phyloP scores from a whole-genome alignment of 2,888 invertebrate genomes.

The Tinea pellionella region DNA sequence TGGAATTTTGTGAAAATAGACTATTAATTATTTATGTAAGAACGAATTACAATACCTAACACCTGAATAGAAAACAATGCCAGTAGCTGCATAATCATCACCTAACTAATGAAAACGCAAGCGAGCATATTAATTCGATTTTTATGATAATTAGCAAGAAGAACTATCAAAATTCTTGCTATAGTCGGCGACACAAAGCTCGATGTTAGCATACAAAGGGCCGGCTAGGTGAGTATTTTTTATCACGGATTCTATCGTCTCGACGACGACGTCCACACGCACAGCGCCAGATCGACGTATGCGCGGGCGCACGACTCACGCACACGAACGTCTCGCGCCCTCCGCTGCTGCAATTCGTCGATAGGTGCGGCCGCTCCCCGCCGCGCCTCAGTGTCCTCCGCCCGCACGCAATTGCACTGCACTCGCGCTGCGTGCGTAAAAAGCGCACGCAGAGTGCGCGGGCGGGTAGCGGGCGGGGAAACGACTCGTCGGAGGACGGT shows the following conservation, averaged over 20 bases:
- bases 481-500: constrained; percentile 32
- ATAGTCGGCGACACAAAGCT: constrained; percentile 43
- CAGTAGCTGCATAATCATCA: constrained; percentile 7
- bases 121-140: constrained; percentile 36
- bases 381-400: constrained; percentile 34
- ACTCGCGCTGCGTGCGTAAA: constrained; percentile 65
- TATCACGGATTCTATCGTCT: constrained; percentile 53
- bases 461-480: constrained; percentile 36
- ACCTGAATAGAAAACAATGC: background rate
- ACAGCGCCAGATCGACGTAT: constrained; percentile 22
- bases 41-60: background rate
- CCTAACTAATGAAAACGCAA: constrained; percentile 28
- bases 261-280: constrained; percentile 24
- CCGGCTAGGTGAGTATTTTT: constrained; percentile 46
- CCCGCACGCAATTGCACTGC: constrained; percentile 59
- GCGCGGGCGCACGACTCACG: constrained; percentile 26
- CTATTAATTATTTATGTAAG: too few relatives aligned
- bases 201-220: constrained; percentile 57
- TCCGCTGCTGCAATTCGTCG: constrained; percentile 62
- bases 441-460: constrained; percentile 62
- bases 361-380: constrained; percentile 35
- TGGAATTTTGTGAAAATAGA: too few relatives aligned
- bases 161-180: constrained; percentile 39
- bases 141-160: constrained; percentile 38
- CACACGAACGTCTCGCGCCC: constrained; percentile 49